Percentiles rank a stretch among this genome's conserved stretches.
Conservation (phyloP, 2,797 vertebrate species). For the Anniella stebbinsi region DNA sequence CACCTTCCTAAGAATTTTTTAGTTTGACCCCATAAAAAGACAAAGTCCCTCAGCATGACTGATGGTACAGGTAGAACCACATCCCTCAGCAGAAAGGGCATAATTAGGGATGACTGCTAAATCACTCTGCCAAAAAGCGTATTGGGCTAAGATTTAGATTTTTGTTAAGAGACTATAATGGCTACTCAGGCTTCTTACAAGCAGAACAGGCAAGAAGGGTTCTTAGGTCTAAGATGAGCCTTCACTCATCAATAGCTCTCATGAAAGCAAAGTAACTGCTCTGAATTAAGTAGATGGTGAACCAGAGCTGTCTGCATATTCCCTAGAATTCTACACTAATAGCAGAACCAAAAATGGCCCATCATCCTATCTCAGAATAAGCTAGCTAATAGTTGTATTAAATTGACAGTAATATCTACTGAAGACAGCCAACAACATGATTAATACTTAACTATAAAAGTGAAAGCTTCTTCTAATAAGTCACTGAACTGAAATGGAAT, state of each 20-base stretch:
- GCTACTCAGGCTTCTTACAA: neutral
- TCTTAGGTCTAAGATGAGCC: neutral
- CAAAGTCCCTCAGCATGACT: neutral
- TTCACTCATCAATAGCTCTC: neutral
- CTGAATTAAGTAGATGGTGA: neutral
- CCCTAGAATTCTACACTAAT: neutral
- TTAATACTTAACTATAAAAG: neutral
- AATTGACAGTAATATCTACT: neutral
- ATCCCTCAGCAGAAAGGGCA: neutral
- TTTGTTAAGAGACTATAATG: neutral
- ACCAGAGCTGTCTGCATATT: neutral
- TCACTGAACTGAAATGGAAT: accelerated
- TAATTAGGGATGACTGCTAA: neutral
- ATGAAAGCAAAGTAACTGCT: neutral
- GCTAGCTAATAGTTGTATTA: constrained; percentile 13
- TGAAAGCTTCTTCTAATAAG: neutral
- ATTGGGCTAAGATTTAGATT: neutral
- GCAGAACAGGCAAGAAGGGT: neutral
- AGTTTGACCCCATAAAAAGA: neutral
- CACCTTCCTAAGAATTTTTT: constrained; percentile 25
- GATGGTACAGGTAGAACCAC: neutral
- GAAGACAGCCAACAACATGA: neutral
- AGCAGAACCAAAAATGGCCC: constrained; percentile 17
- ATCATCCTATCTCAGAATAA: constrained; percentile 3
- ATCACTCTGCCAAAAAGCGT: neutral